Percentiles rank a stretch among this genome's conserved stretches.
These are phyloP conservation scores for Strix uralensis DNA, from an alignment of 2,113 vertebrate genomes.

Conservation along the genomic window DNA sequence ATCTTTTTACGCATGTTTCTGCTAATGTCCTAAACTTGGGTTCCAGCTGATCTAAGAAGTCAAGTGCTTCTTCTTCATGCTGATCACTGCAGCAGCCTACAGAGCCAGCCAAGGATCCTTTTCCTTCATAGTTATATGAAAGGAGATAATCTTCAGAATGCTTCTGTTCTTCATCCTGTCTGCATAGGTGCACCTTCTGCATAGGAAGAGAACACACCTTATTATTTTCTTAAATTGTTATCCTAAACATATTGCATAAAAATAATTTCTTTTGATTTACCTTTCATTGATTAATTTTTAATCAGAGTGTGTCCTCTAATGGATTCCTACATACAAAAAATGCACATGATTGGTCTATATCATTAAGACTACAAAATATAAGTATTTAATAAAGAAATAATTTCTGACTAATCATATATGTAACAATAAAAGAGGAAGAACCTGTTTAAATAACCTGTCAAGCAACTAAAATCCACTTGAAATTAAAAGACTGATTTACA, in stretches of 20 bases:
- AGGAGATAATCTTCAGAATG: conserved; percentile 83
- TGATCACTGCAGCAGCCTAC: conserved; percentile 89
- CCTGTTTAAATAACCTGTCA: conserved; percentile 28
- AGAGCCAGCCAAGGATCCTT: conserved; percentile 84
- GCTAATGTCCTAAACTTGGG: conserved; percentile 91
- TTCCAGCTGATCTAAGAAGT: conserved; percentile 88
- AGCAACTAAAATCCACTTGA: not conserved
- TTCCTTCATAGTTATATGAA: conserved; percentile 86
- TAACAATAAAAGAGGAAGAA: conserved; percentile 51
- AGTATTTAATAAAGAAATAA: conserved; percentile 68
- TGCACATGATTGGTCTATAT: conserved; percentile 82
- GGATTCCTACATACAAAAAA: conserved; percentile 83
- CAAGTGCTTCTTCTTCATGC: conserved; percentile 78
- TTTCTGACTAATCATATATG: conserved; percentile 52
- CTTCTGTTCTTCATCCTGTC: conserved; percentile 79
- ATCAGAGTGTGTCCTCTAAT: conserved; percentile 83
- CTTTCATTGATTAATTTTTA: conserved; percentile 85
- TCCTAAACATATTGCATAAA: conserved; percentile 74
- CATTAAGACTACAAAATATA: conserved; percentile 71
- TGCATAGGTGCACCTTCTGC: conserved; percentile 81
- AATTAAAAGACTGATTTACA: not conserved
- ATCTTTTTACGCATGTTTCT: conserved; percentile 78
- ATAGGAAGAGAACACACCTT: conserved; percentile 38
- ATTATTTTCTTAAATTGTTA: conserved; percentile 74
- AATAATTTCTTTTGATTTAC: conserved; percentile 82